These are phyloP conservation scores for Beroe ovata DNA, from an alignment of 37 sponge, comb jelly and placozoan species.

Conservation along the genomic window DNA sequence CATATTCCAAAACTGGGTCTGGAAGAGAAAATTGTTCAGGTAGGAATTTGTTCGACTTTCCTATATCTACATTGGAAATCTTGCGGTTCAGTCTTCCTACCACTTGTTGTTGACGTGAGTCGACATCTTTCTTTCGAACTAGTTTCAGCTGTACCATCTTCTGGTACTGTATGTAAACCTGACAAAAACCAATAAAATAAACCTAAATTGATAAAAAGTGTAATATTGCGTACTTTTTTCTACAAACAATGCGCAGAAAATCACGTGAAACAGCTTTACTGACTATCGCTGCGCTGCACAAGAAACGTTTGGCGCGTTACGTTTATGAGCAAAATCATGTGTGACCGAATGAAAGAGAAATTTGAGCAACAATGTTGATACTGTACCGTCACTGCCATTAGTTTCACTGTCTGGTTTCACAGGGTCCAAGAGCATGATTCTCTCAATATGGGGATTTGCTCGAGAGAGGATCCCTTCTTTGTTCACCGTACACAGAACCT, in stretches of 20 bases:
- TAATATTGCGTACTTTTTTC: no score
- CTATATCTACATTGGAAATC: not conserved
- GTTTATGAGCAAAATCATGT: no score
- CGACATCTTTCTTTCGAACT: slow-evolving; percentile 12
- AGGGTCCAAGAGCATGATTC: slow-evolving; percentile 52
- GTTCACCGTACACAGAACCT: slow-evolving; percentile 63
- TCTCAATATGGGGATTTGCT: slow-evolving; percentile 45
- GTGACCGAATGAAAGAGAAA: no score
- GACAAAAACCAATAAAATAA: no score
- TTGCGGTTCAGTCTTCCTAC: not conserved
- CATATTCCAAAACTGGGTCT: not conserved
- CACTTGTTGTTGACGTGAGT: slow-evolving; percentile 43
- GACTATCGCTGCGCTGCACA: no score
- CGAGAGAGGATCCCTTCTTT: slow-evolving; percentile 62
- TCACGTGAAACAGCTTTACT: no score
- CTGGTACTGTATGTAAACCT: not conserved
- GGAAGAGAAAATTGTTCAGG: not conserved
- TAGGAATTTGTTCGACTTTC: no score
- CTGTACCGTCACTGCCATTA: not conserved
- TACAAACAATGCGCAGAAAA: no score
- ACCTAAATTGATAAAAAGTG: no score
- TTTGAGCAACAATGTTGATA: no score
- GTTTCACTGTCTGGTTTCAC: not conserved
- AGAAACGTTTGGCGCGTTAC: no score
- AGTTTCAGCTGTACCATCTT: not conserved